A percentile compares a stretch with the other conserved stretches of the same genome.
These are phyloP conservation scores for Drosophila serrata DNA, from an alignment of 1,140 invertebrate genomes.

Conservation along the genomic window DNA sequence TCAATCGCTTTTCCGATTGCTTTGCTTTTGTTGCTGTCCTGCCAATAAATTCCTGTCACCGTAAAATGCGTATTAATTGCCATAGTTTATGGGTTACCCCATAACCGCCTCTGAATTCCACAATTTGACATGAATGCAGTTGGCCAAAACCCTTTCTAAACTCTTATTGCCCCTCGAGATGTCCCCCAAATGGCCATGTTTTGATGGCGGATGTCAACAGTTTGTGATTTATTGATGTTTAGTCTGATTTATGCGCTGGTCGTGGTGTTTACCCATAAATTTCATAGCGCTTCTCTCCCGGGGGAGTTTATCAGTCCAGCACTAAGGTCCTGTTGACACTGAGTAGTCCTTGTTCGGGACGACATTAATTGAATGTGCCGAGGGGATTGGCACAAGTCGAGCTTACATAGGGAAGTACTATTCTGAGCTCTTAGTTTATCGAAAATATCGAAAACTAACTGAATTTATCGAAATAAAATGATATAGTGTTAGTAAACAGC, in stretches of 20 bases:
- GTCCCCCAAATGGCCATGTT: slow-evolving; percentile 6
- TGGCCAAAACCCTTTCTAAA: background rate
- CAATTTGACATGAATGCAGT: slow-evolving; percentile 33
- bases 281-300: slow-evolving; percentile 1
- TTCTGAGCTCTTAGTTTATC: background rate
- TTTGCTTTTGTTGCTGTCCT: slow-evolving; percentile 1
- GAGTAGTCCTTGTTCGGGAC: background rate
- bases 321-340: slow-evolving; percentile 10
- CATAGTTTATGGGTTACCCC: slow-evolving; percentile 22
- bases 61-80: slow-evolving; percentile 52
- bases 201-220: slow-evolving; percentile 61
- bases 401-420: background rate
- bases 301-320: slow-evolving; percentile 6
- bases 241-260: slow-evolving; percentile 58
- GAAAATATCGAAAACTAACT: background rate
- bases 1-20: slow-evolving; percentile 3
- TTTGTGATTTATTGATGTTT: slow-evolving; percentile 65
- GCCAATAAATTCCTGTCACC: slow-evolving; percentile 48
- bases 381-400: slow-evolving; percentile 9
- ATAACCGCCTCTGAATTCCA: slow-evolving; percentile 13
- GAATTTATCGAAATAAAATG: too few species aligned
- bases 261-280: slow-evolving; percentile 44
- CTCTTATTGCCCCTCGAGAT: background rate
- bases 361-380: slow-evolving; percentile 27
- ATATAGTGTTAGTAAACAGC: too few species aligned